A percentile compares a stretch with the other conserved stretches of the same genome.
Evolutionary conservation across 1,140 invertebrate species (phyloP).

Genomic region (Fopius arisanus): DNA sequence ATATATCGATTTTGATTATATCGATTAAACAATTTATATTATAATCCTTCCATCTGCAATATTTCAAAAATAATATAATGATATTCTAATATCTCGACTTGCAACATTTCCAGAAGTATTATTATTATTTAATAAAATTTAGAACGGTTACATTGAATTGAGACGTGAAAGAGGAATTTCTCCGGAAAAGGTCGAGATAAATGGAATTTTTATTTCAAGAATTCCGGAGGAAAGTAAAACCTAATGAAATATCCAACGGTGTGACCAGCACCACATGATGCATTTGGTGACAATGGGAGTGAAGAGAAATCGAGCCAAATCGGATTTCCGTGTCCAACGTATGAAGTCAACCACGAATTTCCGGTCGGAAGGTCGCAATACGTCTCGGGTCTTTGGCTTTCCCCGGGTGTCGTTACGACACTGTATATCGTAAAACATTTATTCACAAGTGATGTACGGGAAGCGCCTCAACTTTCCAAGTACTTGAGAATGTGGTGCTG

Average conservation of each 20-base stretch:
- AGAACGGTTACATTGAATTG: too few species aligned
- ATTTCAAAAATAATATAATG: too few species aligned
- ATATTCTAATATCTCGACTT: too few species aligned
- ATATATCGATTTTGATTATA: too few species aligned
- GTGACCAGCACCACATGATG: conserved; percentile 4
- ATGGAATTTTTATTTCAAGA: not conserved
- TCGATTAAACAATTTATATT: too few species aligned
- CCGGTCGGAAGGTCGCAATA: conserved; percentile 27
- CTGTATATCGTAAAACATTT: conserved; percentile 21
- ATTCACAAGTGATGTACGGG: conserved; percentile 8
- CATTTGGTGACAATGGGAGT: conserved; percentile 11
- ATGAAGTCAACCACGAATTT: conserved; percentile 31
- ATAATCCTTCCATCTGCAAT: too few species aligned
- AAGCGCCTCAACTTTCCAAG: not conserved
- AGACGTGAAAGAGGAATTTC: too few species aligned
- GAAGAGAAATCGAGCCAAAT: conserved; percentile 36
- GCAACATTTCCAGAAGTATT: too few species aligned
- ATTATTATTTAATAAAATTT: too few species aligned
- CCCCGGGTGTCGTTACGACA: not conserved
- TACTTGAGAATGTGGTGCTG: not conserved
- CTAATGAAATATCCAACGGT: conserved; percentile 6
- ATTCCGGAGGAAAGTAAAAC: not conserved
- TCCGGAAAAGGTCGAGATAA: not conserved
- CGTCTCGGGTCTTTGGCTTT: conserved; percentile 17
- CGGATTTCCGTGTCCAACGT: conserved; percentile 37